These are phyloP conservation scores for Tetrax tetrax DNA, from an alignment of 2,113 vertebrate genomes.

Conservation along the genomic window DNA sequence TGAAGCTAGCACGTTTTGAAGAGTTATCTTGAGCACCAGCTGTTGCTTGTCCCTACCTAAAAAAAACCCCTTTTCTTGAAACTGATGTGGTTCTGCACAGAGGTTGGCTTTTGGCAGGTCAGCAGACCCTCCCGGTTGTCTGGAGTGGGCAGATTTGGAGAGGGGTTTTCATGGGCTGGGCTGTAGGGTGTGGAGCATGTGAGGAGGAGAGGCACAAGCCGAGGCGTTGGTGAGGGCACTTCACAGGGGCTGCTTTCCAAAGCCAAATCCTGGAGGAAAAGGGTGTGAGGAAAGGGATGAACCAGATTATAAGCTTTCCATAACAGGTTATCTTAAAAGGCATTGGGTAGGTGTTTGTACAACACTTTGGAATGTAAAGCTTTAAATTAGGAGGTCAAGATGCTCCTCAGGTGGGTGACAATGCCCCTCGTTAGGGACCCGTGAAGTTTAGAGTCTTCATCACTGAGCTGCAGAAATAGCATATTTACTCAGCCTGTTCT, in stretches of 20 bases:
- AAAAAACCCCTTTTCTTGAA: not conserved
- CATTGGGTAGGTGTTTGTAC: not conserved
- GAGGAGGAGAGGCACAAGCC: not conserved
- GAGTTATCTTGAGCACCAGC: not conserved
- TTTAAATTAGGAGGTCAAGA: not conserved
- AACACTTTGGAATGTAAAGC: not conserved
- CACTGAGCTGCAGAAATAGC: not conserved
- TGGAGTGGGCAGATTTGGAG: not conserved
- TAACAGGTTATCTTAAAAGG: not conserved
- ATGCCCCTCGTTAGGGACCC: not conserved
- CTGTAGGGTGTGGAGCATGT: fast-evolving
- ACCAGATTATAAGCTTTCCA: not conserved
- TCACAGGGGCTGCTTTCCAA: not conserved
- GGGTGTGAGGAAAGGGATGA: not conserved
- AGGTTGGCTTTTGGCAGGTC: not conserved
- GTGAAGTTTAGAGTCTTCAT: not conserved
- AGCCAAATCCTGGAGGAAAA: not conserved
- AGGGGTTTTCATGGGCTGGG: not conserved
- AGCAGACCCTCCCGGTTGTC: not conserved
- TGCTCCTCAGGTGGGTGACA: not conserved
- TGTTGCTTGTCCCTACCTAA: not conserved
- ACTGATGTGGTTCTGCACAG: not conserved
- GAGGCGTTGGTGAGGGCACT: fast-evolving
- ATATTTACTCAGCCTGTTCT: not conserved
- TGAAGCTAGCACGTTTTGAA: not conserved